Conservation (phyloP, 2,113 vertebrate species). For the Crotalus horridus region DNA sequence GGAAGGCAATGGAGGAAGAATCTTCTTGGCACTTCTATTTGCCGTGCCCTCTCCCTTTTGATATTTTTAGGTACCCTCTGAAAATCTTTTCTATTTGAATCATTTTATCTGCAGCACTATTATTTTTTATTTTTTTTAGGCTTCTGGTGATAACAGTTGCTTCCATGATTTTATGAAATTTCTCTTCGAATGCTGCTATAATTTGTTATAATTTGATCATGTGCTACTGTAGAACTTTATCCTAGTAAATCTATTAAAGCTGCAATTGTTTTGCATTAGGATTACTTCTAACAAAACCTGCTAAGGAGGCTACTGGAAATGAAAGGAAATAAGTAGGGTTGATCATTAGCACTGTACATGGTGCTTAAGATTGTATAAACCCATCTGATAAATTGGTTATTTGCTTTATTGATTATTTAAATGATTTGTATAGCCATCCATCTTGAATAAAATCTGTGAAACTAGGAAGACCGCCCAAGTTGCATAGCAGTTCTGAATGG, state of each 20-base stretch:
- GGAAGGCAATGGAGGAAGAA: neutral
- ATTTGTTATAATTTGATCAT: neutral
- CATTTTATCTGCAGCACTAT: neutral
- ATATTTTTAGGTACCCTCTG: neutral
- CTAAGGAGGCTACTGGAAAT: neutral
- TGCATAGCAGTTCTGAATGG: neutral
- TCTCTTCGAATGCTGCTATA: neutral
- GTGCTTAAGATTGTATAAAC: neutral
- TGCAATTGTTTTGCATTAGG: neutral
- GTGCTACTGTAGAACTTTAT: neutral
- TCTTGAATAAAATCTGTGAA: neutral
- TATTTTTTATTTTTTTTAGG: neutral
- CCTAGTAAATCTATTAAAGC: neutral
- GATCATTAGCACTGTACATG: neutral
- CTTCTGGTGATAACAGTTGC: neutral
- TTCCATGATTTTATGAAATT: neutral
- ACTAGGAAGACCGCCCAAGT: neutral
- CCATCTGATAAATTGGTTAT: neutral
- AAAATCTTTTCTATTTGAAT: neutral
- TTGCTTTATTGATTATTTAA: neutral
- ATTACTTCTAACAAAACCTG: neutral
- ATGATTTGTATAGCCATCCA: neutral
- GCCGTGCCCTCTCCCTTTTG: neutral
- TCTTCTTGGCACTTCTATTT: neutral
- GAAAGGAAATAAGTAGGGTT: neutral